These are phyloP conservation scores for Heliothis virescens DNA, from an alignment of 1,140 invertebrate genomes.

Conservation along the genomic window DNA sequence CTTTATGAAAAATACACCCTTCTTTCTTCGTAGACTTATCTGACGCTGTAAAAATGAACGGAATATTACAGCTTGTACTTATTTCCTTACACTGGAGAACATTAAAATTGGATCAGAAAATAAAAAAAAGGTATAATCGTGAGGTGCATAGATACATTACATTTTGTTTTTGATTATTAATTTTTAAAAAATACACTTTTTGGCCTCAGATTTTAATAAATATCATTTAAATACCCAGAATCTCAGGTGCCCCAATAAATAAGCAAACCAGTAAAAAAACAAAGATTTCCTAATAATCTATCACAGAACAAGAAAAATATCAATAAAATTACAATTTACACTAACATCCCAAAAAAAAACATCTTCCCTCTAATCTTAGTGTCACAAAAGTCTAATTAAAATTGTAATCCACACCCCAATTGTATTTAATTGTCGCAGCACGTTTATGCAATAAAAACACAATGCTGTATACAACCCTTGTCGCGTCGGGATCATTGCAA, in stretches of 20 bases:
- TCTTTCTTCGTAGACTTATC: conserved; percentile 22
- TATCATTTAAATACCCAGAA: too few species aligned
- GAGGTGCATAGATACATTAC: too few species aligned
- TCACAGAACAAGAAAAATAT: background rate
- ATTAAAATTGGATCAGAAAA: too few species aligned
- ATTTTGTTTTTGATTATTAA: too few species aligned
- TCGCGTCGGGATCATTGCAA: conserved; percentile 23
- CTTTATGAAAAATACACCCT: conserved; percentile 67
- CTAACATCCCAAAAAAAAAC: background rate
- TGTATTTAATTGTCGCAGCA: conserved; percentile 41
- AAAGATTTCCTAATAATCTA: too few species aligned
- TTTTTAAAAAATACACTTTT: too few species aligned
- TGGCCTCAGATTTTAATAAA: too few species aligned
- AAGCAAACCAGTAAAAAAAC: too few species aligned
- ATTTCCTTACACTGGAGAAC: background rate
- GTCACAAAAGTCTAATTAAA: conserved; percentile 40
- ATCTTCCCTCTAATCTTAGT: conserved; percentile 13
- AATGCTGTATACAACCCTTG: conserved; percentile 32
- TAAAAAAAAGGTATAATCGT: too few species aligned
- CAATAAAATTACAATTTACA: background rate
- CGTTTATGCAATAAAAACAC: conserved; percentile 50
- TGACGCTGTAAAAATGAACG: conserved; percentile 2
- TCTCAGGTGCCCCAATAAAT: too few species aligned
- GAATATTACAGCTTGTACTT: background rate
- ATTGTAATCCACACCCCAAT: conserved; percentile 41